These are phyloP conservation scores for Rafetus swinhoei DNA, from an alignment of 2,113 vertebrate species.

Conservation along the genomic window DNA sequence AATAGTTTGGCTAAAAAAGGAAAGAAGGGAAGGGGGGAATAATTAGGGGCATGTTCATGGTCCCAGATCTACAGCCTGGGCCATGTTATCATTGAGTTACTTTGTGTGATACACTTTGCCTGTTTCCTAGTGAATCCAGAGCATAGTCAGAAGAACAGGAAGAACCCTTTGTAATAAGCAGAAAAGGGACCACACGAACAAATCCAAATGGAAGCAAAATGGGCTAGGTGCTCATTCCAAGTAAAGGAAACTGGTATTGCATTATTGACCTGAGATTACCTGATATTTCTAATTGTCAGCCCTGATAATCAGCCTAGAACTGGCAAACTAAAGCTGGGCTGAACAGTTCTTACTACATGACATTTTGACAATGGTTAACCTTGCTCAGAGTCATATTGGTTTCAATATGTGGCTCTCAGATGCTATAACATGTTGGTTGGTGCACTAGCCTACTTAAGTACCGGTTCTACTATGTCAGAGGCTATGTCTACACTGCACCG, in stretches of 20 bases:
- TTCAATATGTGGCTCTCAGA: neutral
- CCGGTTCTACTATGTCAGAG: neutral
- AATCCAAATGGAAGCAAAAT: neutral
- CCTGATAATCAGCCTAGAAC: neutral
- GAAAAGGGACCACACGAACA: neutral
- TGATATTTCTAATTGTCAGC: neutral
- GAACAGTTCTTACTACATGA: neutral
- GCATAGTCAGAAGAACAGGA: neutral
- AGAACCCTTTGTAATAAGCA: neutral
- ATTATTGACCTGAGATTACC: neutral
- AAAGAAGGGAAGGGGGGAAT: neutral
- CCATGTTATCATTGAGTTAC: conserved; percentile 14
- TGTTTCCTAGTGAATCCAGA: conserved; percentile 4
- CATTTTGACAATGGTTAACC: neutral
- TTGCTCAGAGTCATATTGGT: neutral
- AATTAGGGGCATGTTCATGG: conserved; percentile 1
- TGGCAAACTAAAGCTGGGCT: neutral
- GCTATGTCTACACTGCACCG: too few relatives aligned
- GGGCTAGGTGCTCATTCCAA: neutral
- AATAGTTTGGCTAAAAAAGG: neutral
- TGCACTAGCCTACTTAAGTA: neutral
- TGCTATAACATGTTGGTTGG: neutral
- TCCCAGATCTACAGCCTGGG: neutral
- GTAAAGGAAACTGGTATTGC: neutral
- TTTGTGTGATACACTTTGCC: neutral